These are phyloP conservation scores for Plumapathes pennacea DNA, from an alignment of 92 coral and sea anemone genomes.

Conservation along the genomic window DNA sequence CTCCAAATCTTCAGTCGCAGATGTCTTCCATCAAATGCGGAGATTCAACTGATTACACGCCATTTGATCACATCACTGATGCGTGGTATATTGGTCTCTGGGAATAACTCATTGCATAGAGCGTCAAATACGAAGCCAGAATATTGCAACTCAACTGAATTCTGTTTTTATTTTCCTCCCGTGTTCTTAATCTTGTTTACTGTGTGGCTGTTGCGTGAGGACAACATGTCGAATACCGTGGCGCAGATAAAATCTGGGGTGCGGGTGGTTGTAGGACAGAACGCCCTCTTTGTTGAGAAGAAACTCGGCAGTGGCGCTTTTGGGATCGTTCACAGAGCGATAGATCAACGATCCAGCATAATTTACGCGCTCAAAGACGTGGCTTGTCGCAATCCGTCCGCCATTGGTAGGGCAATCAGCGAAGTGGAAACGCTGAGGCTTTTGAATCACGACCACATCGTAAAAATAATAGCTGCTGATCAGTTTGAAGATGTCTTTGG, in stretches of 20 bases:
- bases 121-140: no score
- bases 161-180: no score
- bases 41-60: no score
- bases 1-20: no score
- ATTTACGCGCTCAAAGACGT: constrained; percentile 61
- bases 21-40: no score
- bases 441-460: constrained; percentile 43
- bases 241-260: constrained; percentile 16
- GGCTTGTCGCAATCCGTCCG: constrained; percentile 33
- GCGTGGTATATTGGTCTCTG: no score
- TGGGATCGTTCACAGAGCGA: constrained; percentile 56
- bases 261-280: constrained; percentile 32
- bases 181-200: no score
- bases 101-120: no score
- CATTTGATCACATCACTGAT: no score
- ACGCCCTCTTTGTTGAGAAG: constrained; percentile 22
- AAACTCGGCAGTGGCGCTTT: constrained; percentile 69
- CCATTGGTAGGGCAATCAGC: constrained; percentile 41
- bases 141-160: no score
- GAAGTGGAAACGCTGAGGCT: constrained; percentile 58
- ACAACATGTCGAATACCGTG: background rate
- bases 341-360: constrained; percentile 11
- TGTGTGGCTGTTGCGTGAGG: no score
- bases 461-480: constrained; percentile 51
- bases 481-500: constrained; percentile 22